Percentiles rank a stretch among this genome's conserved stretches.
phyloP scores from a whole-genome alignment of 1,140 invertebrate species.

The Apis cerana region DNA sequence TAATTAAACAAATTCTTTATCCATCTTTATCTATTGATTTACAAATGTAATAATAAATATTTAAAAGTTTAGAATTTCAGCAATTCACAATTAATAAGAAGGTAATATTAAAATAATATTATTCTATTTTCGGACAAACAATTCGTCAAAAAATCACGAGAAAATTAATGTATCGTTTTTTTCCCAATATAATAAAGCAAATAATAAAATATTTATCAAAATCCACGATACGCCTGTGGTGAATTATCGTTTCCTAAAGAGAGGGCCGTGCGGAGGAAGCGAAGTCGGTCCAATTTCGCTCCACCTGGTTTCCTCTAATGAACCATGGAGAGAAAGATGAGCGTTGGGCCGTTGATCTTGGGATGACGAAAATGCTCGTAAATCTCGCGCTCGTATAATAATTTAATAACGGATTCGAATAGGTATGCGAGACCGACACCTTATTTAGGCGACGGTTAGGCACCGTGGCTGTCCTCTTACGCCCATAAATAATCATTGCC shows the following conservation, averaged over 20 bases:
- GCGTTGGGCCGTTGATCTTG: slow-evolving; percentile 57
- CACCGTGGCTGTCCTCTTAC: slow-evolving; percentile 64
- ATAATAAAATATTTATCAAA: background rate
- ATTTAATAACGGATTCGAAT: slow-evolving; percentile 74
- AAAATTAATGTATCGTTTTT: too few species aligned
- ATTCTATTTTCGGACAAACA: too few species aligned
- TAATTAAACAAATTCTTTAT: too few species aligned
- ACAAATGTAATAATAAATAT: too few species aligned
- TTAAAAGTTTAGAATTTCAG: too few species aligned
- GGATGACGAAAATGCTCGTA: slow-evolving; percentile 69
- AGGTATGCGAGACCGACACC: slow-evolving; percentile 58
- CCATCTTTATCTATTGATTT: too few species aligned
- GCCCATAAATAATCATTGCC: slow-evolving; percentile 74
- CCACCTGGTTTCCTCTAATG: slow-evolving; percentile 45
- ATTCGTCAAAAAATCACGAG: too few species aligned
- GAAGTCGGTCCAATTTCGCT: slow-evolving; percentile 47
- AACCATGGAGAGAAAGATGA: slow-evolving; percentile 56
- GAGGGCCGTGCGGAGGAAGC: background rate
- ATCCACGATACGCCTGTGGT: background rate
- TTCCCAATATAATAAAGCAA: background rate
- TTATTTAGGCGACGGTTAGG: slow-evolving; percentile 64
- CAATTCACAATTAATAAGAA: too few species aligned
- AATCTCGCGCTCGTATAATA: slow-evolving; percentile 73
- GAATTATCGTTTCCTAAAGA: slow-evolving; percentile 23
- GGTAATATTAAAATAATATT: too few species aligned